Conservation (phyloP, 2,888 invertebrate genomes). For the Perdita meconis region DNA sequence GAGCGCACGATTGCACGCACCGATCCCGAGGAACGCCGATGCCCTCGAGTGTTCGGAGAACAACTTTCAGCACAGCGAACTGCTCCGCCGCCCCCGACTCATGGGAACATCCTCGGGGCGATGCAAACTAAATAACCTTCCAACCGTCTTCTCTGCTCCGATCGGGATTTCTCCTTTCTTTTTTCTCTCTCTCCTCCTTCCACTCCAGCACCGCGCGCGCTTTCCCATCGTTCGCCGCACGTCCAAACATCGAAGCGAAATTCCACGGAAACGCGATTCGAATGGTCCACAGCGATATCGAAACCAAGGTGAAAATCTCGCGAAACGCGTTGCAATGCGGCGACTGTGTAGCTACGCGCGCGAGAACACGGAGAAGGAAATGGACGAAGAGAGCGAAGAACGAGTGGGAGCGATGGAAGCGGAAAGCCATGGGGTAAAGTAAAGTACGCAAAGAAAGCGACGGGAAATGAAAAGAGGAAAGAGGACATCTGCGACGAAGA, state of each 20-base stretch:
- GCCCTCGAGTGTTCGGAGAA: slow-evolving; percentile 68
- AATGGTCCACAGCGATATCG: no score
- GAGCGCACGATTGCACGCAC: slow-evolving; percentile 72
- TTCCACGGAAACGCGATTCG: no score
- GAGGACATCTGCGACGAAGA: slow-evolving; percentile 58
- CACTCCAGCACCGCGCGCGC: not conserved
- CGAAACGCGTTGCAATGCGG: no score
- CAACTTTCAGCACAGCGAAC: slow-evolving; percentile 61
- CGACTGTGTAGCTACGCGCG: no score
- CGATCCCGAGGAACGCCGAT: slow-evolving; percentile 54
- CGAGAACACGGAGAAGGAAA: not conserved
- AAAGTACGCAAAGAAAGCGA: slow-evolving; percentile 15
- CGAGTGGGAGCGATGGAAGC: not conserved
- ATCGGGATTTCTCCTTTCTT: no score
- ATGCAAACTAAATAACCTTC: slow-evolving; percentile 47
- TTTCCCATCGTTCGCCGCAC: no score
- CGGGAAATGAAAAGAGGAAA: slow-evolving; percentile 26
- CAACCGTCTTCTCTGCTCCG: slow-evolving; percentile 11
- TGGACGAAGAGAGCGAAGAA: not conserved
- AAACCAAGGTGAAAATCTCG: no score
- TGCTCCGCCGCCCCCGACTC: slow-evolving; percentile 78
- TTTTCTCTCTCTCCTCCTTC: not conserved
- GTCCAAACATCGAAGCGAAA: not conserved
- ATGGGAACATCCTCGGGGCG: slow-evolving; percentile 80
- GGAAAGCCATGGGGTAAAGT: no score